phyloP scores from a whole-genome alignment of 2,888 invertebrate genomes.

The Epinotia ramella region DNA sequence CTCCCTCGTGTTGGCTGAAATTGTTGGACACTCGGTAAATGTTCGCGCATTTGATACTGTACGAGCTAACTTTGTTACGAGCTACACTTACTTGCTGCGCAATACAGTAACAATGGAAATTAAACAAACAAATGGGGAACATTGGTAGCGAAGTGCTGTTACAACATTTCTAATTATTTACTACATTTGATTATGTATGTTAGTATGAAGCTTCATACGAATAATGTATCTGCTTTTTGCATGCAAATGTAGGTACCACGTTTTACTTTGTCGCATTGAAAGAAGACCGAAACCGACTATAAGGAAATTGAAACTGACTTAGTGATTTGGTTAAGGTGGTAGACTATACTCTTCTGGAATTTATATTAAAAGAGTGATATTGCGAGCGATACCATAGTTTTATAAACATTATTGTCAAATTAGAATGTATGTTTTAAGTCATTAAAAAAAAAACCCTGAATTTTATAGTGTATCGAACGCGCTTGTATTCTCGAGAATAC shows the following conservation, averaged over 20 bases:
- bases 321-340: too few relatives aligned
- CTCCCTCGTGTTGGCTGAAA: slow-evolving; percentile 62
- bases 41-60: slow-evolving; percentile 50
- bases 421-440: too few relatives aligned
- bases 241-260: too few relatives aligned
- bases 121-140: slow-evolving; percentile 8
- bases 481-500: slow-evolving; percentile 47
- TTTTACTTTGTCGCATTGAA: too few relatives aligned
- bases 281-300: too few relatives aligned
- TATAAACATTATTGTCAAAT: too few relatives aligned
- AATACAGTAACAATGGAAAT: slow-evolving; percentile 3
- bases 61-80: slow-evolving; percentile 26
- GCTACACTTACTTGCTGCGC: slow-evolving; percentile 15
- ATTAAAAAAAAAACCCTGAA: neutral
- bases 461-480: slow-evolving; percentile 45
- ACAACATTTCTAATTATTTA: neutral
- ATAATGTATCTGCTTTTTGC: neutral
- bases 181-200: neutral
- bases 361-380: too few relatives aligned
- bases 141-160: slow-evolving; percentile 3
- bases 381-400: too few relatives aligned
- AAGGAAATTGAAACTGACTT: too few relatives aligned
- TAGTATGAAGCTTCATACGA: neutral
- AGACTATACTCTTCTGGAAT: too few relatives aligned
- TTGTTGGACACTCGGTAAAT: slow-evolving; percentile 51